phyloP scores from a whole-genome alignment of 2,797 vertebrate genomes.

The Clarias platycephalus region DNA sequence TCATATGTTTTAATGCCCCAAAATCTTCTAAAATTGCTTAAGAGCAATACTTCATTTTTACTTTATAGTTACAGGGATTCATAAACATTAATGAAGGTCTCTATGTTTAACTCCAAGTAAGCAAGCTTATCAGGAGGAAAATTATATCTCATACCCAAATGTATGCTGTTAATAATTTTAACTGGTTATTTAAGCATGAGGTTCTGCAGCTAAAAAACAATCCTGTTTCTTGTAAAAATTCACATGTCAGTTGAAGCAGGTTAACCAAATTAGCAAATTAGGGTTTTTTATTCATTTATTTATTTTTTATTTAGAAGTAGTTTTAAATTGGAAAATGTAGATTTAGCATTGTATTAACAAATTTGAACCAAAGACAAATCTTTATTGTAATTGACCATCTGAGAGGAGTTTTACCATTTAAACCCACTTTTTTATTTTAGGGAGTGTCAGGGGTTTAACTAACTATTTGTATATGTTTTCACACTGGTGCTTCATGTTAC shows the following conservation, averaged over 20 bases:
- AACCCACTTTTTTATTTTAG: not conserved
- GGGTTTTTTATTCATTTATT: too few relatives aligned
- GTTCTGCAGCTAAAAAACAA: not conserved
- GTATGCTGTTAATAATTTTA: not conserved
- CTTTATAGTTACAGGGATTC: not conserved
- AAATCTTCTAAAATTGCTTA: not conserved
- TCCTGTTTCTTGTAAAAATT: not conserved
- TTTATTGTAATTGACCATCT: not conserved
- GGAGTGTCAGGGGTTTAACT: not conserved
- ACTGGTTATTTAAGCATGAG: not conserved
- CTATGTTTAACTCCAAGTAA: not conserved
- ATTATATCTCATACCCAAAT: not conserved
- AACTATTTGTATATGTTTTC: not conserved
- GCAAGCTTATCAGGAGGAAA: not conserved
- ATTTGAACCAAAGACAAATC: constrained; percentile 4
- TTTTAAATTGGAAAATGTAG: not conserved
- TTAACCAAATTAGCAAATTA: not conserved
- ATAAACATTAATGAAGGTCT: not conserved
- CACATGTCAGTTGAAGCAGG: not conserved
- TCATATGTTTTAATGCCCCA: not conserved
- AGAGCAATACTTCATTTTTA: not conserved
- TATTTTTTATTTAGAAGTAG: not conserved
- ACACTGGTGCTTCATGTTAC: not conserved
- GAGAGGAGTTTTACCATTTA: not conserved
- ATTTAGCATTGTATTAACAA: not conserved